Conservation (phyloP, 2,113 vertebrate species). For the Chloropsis hardwickii region DNA sequence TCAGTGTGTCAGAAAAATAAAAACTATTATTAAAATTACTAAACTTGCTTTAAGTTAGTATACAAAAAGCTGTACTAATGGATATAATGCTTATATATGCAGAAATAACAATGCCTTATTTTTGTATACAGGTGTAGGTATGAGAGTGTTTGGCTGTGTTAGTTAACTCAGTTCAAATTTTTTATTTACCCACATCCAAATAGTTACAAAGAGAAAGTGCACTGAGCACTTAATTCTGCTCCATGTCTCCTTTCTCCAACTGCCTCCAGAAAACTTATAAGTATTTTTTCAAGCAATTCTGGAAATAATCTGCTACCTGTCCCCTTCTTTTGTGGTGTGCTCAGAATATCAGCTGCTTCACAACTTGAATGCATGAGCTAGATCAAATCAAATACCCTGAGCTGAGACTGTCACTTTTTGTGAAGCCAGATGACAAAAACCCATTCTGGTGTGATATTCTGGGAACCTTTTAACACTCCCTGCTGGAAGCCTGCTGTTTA, state of each 20-base stretch:
- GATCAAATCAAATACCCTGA: neutral
- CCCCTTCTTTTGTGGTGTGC: neutral
- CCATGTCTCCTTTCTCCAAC: neutral
- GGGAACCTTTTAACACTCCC: neutral
- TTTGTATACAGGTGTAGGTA: neutral
- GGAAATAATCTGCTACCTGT: neutral
- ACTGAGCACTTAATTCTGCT: neutral
- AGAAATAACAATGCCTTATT: neutral
- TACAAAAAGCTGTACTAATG: neutral
- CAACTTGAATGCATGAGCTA: neutral
- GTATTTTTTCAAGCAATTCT: neutral
- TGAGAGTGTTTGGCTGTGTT: neutral
- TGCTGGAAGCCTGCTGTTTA: neutral
- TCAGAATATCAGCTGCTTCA: neutral
- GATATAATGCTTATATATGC: neutral
- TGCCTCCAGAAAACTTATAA: neutral
- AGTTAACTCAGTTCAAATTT: neutral
- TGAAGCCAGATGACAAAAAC: neutral
- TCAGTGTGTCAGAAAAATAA: neutral
- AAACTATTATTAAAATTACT: neutral
- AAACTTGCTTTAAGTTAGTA: neutral
- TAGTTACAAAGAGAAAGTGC: neutral
- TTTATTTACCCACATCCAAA: neutral
- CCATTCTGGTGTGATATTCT: neutral
- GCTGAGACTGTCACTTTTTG: neutral